Base-by-base conservation (phyloP, 1,140 invertebrate species). In the Apis florea region DNA sequence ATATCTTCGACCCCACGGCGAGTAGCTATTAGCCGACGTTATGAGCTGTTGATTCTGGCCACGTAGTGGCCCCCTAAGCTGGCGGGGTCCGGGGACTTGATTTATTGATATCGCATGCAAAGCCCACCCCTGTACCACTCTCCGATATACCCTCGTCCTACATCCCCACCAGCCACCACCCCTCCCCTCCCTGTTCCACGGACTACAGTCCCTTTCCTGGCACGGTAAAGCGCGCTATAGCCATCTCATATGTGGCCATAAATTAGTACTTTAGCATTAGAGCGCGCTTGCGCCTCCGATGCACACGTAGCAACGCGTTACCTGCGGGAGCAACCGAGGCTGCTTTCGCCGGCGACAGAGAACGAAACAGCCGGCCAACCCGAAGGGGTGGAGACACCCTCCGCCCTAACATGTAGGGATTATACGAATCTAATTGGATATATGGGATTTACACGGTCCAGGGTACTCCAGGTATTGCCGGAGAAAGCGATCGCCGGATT, bases 71-170 rank as follows among this genome's bases (percentile, higher is more conserved):
- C 90, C 89, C 92, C 91, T 93, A 93, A 92, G 92, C 92, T 91
- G 90, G 84, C 86, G 84, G 88, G 88, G 91, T 90, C 91, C 89
- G 89, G 91, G 88, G 90, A 93, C 92, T 93, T 94, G 93, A 93
- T 94, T 94, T 94, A 94, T 94, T 93, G 92, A 93, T 94, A 94
- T 93, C 93, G 93, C 93, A 93, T 93, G 93, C 92, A 93, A 94
- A 94, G 93, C 93, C 93, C 90, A 89, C 90, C 90, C 88, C 89
- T 90, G 87, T 83, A 85, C 31, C 31, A 40, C 88, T 92, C 90
- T 88, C 88, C 90, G 83, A 84, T 88, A 83, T 87, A 87, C 87
- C 84, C 84, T 86, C 86, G 76, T 69, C 83, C 82, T 85, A 82
- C 81, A 82, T 71, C 79, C 61, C 54, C 64, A 63, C 78, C 58